A percentile compares a stretch with the other conserved stretches of the same genome.
Evolutionary conservation across 2,888 invertebrate species (phyloP).

Genomic region (Tanytarsus gracilentus): DNA sequence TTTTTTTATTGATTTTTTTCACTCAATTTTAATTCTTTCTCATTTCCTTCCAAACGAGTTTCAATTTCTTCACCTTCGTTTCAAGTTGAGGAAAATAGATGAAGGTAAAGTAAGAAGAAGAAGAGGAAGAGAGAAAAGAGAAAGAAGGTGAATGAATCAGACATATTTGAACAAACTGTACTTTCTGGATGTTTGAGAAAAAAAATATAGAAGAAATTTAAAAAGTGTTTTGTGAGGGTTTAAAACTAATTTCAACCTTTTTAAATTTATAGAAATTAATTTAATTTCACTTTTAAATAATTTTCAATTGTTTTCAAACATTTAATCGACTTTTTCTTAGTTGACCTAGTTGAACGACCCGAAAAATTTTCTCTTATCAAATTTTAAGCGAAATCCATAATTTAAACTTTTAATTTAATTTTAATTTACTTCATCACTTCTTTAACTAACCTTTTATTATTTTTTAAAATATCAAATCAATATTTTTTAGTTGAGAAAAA

Average conservation of each 20-base stretch:
- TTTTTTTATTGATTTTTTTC: too few relatives aligned
- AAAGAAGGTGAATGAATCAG: constrained; percentile 15
- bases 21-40: too few relatives aligned
- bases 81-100: too few relatives aligned
- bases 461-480: too few relatives aligned
- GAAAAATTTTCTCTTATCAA: neutral
- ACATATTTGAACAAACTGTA: constrained; percentile 17
- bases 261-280: neutral
- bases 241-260: neutral
- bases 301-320: neutral
- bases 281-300: neutral
- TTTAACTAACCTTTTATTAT: too few relatives aligned
- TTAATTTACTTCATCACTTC: neutral
- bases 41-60: too few relatives aligned
- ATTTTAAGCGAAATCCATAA: neutral
- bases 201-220: neutral
- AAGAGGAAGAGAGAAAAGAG: neutral
- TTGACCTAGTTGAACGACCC: constrained; percentile 22
- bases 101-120: neutral
- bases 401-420: neutral
- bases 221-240: neutral
- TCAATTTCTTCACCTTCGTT: too few relatives aligned
- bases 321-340: constrained; percentile 12
- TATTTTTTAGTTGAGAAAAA: too few relatives aligned
- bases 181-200: neutral